Conservation (phyloP, 2,888 invertebrate species). For the Polyommatus iphigenia region DNA sequence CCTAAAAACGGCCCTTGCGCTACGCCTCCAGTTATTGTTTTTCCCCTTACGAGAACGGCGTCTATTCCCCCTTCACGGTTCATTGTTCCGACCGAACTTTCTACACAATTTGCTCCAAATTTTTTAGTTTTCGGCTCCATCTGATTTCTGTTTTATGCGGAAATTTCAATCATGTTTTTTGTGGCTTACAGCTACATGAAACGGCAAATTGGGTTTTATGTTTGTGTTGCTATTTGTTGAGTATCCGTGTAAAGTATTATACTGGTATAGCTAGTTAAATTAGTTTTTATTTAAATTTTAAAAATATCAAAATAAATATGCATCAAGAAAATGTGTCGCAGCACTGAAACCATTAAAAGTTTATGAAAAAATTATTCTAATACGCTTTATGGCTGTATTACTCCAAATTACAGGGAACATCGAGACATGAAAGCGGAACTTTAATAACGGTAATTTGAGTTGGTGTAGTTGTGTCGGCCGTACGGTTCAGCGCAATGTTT, state of each 20-base stretch:
- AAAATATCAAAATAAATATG: neutral
- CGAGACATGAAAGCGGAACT: conserved; percentile 14
- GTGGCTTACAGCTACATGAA: neutral
- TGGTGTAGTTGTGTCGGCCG: neutral
- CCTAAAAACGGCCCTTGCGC: conserved; percentile 73
- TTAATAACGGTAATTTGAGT: conserved; percentile 28
- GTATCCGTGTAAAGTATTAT: neutral
- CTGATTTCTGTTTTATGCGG: conserved; percentile 51
- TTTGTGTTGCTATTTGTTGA: neutral
- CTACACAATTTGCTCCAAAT: conserved; percentile 48
- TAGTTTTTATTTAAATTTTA: too few relatives aligned
- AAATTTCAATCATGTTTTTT: conserved; percentile 32
- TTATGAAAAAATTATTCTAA: conserved; percentile 10
- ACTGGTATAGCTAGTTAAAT: too few relatives aligned
- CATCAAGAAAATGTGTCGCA: neutral
- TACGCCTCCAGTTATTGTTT: conserved; percentile 73
- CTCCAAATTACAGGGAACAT: conserved; percentile 15
- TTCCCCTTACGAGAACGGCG: conserved; percentile 70
- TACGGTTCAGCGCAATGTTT: conserved; percentile 58
- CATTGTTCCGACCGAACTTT: conserved; percentile 60
- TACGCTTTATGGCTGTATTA: neutral
- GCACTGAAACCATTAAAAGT: neutral
- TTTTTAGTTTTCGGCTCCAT: conserved; percentile 63
- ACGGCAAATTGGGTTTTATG: neutral
- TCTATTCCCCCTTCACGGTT: conserved; percentile 60